Evolutionary conservation across 2,113 vertebrate species (phyloP).

Genomic region (Bolborhynchus lineola): DNA sequence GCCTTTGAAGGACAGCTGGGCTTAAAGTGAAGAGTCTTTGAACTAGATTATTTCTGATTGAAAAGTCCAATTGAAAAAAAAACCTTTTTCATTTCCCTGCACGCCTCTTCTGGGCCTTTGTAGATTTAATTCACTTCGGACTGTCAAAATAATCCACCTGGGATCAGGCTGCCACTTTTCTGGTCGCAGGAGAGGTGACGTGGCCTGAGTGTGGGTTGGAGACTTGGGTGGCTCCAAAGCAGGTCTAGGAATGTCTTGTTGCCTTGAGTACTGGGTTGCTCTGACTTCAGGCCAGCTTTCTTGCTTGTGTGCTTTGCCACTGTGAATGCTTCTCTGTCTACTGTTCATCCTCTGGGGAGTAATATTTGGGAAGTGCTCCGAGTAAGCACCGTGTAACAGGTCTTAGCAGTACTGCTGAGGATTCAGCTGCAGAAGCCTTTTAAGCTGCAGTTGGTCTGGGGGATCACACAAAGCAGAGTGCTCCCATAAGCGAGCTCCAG

Average conservation of each 20-base stretch:
- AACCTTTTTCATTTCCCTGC: not conserved
- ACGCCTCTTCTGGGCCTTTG: not conserved
- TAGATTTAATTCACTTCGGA: not conserved
- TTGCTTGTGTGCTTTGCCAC: not conserved
- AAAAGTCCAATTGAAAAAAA: not conserved
- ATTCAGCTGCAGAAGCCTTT: not conserved
- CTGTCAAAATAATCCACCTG: not conserved
- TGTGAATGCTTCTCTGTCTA: not conserved
- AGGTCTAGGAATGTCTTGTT: not conserved
- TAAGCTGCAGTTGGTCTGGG: not conserved
- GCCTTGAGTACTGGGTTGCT: not conserved
- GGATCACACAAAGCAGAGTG: no score
- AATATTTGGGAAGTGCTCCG: not conserved
- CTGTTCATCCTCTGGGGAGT: not conserved
- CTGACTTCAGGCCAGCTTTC: not conserved
- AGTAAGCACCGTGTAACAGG: rapidly evolving
- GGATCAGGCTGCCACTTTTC: not conserved
- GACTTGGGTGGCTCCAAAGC: not conserved
- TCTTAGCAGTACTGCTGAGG: not conserved
- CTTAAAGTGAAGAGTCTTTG: not conserved
- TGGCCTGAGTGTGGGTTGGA: not conserved
- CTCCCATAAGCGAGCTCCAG: not conserved
- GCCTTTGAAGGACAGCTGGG: not conserved
- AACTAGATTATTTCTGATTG: not conserved
- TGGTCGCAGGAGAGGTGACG: not conserved